A percentile compares a stretch with the other conserved stretches of the same genome.
Conservation (phyloP, 2,113 vertebrate species). For the Leptosomus discolor region DNA sequence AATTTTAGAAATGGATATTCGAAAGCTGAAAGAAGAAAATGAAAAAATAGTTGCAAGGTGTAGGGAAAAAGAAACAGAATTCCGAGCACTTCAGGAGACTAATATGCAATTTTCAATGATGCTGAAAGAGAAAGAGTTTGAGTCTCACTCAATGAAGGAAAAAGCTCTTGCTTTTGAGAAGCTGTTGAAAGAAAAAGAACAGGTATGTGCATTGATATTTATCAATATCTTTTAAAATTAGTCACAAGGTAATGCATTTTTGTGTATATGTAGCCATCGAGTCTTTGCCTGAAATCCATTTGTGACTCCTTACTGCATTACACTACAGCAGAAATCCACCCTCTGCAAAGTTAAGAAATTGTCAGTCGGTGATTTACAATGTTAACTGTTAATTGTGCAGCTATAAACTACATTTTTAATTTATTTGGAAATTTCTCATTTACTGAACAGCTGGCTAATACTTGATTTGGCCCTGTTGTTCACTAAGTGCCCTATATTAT, state of each 20-base stretch:
- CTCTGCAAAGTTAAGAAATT: background rate
- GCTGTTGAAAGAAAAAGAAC: constrained; percentile 90
- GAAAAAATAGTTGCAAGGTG: constrained; percentile 80
- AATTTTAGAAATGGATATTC: constrained; percentile 88
- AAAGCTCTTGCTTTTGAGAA: constrained; percentile 90
- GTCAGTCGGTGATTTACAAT: background rate
- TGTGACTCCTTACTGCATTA: background rate
- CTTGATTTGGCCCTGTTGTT: background rate
- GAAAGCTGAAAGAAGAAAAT: constrained; percentile 91
- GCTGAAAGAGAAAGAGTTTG: constrained; percentile 92
- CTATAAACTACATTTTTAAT: background rate
- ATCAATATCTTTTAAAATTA: background rate
- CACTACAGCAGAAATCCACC: background rate
- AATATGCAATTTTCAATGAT: constrained; percentile 96
- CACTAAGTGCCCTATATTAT: background rate
- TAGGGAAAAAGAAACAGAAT: constrained; percentile 90
- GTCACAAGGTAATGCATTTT: background rate
- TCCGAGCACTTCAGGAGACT: constrained; percentile 92
- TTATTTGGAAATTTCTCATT: background rate
- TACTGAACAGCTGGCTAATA: background rate
- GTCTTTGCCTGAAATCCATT: background rate
- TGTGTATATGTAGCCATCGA: background rate
- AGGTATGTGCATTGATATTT: constrained; percentile 76
- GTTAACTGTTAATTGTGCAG: background rate
- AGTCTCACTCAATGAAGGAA: constrained; percentile 85